These are phyloP conservation scores for Heliornis fulica DNA, from an alignment of 2,113 vertebrate species.

Conservation along the genomic window DNA sequence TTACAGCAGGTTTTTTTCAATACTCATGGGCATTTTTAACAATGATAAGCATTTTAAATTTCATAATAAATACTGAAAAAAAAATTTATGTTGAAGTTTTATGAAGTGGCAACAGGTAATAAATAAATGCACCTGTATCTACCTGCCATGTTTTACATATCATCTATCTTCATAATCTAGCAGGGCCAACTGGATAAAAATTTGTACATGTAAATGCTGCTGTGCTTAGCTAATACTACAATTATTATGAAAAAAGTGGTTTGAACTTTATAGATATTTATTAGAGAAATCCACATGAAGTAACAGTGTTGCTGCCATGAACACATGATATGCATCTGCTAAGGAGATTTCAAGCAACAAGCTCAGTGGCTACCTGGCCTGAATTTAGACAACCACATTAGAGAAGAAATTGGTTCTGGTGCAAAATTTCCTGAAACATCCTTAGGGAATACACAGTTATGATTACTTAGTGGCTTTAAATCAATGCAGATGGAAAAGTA, in stretches of 20 bases:
- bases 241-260: not conserved
- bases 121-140: not conserved
- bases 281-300: not conserved
- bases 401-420: slow-evolving; percentile 3
- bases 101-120: not conserved
- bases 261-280: not conserved
- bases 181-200: not conserved
- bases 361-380: not conserved
- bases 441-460: not conserved
- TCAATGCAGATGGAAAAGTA: slow-evolving; percentile 4
- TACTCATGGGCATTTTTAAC: not conserved
- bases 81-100: not conserved
- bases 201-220: not conserved
- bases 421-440: slow-evolving; percentile 23
- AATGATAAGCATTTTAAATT: not conserved
- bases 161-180: not conserved
- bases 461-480: slow-evolving; percentile 23
- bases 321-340: not conserved
- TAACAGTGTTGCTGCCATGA: not conserved
- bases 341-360: not conserved
- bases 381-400: not conserved
- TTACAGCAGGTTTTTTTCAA: not conserved
- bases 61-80: not conserved
- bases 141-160: not conserved
- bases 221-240: not conserved